Evolutionary conservation across 2,797 vertebrate genomes (phyloP).

Genomic region (Scolopax rusticola): DNA sequence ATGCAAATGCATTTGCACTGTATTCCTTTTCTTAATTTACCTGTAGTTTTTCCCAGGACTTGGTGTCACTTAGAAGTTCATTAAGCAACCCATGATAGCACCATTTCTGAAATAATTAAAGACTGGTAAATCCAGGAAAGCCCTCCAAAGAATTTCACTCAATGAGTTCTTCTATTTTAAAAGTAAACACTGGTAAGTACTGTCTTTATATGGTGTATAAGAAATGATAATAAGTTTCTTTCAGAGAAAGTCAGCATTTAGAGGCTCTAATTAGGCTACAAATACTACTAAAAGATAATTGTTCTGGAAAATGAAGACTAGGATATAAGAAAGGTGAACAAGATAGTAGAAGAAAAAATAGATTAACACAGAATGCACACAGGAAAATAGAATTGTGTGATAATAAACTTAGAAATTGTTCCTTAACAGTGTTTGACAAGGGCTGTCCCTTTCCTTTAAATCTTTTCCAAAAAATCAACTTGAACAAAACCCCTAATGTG

Average conservation of each 20-base stretch:
- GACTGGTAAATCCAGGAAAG: neutral
- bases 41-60: neutral
- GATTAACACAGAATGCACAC: neutral
- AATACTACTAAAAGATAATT: neutral
- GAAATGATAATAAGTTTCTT: neutral
- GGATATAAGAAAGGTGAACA: neutral
- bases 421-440: neutral
- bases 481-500: neutral
- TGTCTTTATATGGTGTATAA: neutral
- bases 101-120: neutral
- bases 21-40: neutral
- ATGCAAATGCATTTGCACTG: neutral
- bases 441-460: neutral
- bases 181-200: neutral
- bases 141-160: neutral
- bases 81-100: neutral
- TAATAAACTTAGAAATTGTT: neutral
- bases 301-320: neutral
- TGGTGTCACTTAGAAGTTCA: neutral
- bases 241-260: neutral
- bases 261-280: neutral
- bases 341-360: neutral
- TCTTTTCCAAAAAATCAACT: neutral
- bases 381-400: neutral
- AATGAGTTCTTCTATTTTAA: neutral